These are phyloP conservation scores for Mellivora capensis DNA, from an alignment of 2,113 vertebrate genomes.

Conservation along the genomic window DNA sequence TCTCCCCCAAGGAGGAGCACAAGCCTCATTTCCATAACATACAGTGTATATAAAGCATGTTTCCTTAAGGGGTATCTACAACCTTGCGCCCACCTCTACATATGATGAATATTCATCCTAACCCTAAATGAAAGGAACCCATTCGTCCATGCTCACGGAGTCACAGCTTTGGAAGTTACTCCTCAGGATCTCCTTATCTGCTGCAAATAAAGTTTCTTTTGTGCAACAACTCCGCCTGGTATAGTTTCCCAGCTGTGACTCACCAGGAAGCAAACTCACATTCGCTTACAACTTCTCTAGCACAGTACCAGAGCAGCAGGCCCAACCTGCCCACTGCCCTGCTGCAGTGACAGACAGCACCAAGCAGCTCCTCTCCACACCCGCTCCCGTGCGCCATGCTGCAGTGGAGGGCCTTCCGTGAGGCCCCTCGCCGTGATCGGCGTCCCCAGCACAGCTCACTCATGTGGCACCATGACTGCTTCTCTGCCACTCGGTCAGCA, in stretches of 20 bases:
- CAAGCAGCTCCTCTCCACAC: background rate
- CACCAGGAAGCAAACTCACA: background rate
- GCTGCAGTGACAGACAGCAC: background rate
- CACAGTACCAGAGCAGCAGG: background rate
- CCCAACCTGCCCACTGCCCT: accelerated
- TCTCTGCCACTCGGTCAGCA: background rate
- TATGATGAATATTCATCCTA: background rate
- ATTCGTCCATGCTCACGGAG: background rate
- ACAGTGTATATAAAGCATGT: background rate
- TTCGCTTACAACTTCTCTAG: background rate
- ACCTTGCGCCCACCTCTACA: background rate
- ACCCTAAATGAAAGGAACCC: background rate
- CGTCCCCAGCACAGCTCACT: background rate
- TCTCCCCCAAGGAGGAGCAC: background rate
- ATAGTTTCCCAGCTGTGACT: background rate
- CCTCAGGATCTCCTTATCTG: background rate
- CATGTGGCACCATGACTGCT: background rate
- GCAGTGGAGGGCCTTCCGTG: background rate
- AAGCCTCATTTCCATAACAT: background rate
- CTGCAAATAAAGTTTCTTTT: background rate
- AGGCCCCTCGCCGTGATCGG: background rate
- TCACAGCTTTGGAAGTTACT: background rate
- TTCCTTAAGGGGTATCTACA: background rate
- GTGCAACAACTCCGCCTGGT: background rate
- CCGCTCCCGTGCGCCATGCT: background rate